These are phyloP conservation scores for Triops longicaudatus DNA, from an alignment of 1,140 invertebrate genomes.

Conservation along the genomic window DNA sequence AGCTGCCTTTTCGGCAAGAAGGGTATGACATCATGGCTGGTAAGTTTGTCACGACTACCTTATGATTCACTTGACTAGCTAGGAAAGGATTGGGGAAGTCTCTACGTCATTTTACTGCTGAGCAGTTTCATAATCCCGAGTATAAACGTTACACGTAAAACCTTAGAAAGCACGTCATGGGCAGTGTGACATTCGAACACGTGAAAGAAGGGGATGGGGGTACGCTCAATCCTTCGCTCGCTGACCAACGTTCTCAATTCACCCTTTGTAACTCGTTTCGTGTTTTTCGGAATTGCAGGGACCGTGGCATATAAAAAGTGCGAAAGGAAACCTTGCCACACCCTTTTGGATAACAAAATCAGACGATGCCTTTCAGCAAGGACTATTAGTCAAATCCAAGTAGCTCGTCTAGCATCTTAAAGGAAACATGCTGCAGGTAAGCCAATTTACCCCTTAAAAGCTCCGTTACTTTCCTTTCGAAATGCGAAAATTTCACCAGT, in stretches of 20 bases:
- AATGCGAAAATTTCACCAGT: neutral
- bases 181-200: neutral
- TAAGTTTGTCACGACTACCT: too few species aligned
- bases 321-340: slow-evolving; percentile 1
- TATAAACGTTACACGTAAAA: too few species aligned
- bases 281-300: neutral
- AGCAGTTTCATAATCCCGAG: too few species aligned
- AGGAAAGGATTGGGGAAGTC: too few species aligned
- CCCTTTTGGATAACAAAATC: neutral
- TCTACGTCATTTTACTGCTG: too few species aligned
- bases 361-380: neutral
- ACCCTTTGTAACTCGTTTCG: neutral
- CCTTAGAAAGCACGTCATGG: neutral
- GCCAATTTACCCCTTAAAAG: neutral
- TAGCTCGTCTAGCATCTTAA: neutral
- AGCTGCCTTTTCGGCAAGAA: too few species aligned
- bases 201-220: neutral
- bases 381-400: neutral
- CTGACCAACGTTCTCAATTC: neutral
- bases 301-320: neutral
- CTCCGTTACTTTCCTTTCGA: neutral
- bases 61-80: too few species aligned
- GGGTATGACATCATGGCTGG: too few species aligned
- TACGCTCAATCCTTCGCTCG: neutral
- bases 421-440: neutral